Conservation (phyloP, 1,140 invertebrate species). For the Panagrolaimus sp. region DNA sequence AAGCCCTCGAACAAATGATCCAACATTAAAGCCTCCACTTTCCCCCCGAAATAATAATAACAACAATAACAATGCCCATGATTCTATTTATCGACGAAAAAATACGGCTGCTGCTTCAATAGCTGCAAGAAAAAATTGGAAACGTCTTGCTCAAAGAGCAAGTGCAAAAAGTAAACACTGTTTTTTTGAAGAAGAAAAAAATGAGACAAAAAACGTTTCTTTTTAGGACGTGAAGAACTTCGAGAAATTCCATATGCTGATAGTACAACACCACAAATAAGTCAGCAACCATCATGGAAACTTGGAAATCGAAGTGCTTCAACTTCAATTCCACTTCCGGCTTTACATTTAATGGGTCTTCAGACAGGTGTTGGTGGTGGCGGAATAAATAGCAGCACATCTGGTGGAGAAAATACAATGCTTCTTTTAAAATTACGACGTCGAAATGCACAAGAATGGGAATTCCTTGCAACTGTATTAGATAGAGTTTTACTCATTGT, state of each 20-base stretch:
- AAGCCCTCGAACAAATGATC: neutral
- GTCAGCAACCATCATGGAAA: neutral
- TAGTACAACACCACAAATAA: constrained; percentile 1
- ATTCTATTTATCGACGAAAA: neutral
- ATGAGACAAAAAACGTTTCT: neutral
- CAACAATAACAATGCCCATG: constrained; percentile 14
- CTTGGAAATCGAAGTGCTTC: constrained; percentile 3
- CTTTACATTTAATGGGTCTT: constrained; percentile 27
- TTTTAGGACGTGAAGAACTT: constrained; percentile 25
- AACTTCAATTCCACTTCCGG: constrained; percentile 19
- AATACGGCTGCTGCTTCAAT: constrained; percentile 24
- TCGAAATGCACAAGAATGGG: constrained; percentile 57
- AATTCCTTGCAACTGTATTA: constrained; percentile 54
- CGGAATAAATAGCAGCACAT: neutral
- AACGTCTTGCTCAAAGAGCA: constrained; percentile 35
- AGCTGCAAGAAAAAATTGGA: constrained; percentile 43
- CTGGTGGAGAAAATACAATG: constrained; percentile 22
- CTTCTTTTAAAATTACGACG: constrained; percentile 43
- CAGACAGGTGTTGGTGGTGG: constrained; percentile 21
- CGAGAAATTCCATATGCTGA: constrained; percentile 12
- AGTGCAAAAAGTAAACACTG: constrained; percentile 45
- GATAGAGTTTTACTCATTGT: constrained; percentile 54
- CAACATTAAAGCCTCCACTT: constrained; percentile 1
- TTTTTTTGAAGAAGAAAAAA: constrained; percentile 4
- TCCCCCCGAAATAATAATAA: constrained; percentile 13